These are phyloP conservation scores for Muraenolepis orangiensis DNA, from an alignment of 2,797 vertebrate genomes.

Conservation along the genomic window DNA sequence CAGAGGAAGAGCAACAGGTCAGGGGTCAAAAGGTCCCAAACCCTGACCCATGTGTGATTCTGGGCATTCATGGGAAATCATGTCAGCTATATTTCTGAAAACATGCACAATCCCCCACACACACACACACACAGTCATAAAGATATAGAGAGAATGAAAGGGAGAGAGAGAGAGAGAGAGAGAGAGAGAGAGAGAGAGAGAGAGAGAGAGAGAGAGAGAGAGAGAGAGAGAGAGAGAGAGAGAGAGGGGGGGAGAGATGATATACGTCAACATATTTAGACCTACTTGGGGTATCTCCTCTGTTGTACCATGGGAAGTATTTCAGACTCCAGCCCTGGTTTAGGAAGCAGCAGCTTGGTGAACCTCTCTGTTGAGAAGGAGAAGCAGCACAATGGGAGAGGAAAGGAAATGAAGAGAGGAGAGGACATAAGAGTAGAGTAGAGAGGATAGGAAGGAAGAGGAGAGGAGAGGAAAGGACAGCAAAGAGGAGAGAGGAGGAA, in stretches of 20 bases:
- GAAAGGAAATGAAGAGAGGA: background rate
- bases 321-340: slow-evolving; percentile 73
- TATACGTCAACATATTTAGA: slow-evolving; percentile 26
- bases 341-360: slow-evolving; percentile 81
- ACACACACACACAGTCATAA: slow-evolving; percentile 2
- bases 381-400: slow-evolving; percentile 36
- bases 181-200: background rate
- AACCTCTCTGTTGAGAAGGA: slow-evolving; percentile 79
- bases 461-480: no score
- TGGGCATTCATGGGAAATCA: slow-evolving; percentile 55
- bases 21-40: slow-evolving; percentile 48
- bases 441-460: background rate
- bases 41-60: slow-evolving; percentile 52
- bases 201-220: background rate
- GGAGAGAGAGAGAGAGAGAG: background rate
- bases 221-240: no score
- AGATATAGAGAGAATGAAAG: background rate
- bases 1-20: slow-evolving; percentile 55
- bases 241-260: background rate
- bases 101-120: slow-evolving; percentile 12
- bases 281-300: slow-evolving; percentile 89
- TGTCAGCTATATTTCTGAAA: slow-evolving; percentile 35
- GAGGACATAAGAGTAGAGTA: no score
- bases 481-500: no score
- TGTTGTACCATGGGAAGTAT: slow-evolving; percentile 89